Evolutionary conservation across 2,797 vertebrate genomes (phyloP).

Genomic region (Brotula barbata): DNA sequence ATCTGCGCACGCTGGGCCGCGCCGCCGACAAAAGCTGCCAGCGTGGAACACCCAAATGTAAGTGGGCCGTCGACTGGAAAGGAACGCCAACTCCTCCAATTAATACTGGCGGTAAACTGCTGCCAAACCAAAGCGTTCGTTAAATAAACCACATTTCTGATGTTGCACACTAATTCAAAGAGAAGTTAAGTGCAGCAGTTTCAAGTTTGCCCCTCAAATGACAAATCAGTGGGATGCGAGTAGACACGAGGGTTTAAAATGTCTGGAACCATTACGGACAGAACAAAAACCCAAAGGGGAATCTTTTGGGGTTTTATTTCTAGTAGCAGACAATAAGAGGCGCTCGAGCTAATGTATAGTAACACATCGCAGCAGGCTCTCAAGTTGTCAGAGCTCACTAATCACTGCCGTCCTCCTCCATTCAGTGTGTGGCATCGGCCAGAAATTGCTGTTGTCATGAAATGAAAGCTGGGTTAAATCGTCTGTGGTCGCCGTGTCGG

Average conservation of each 20-base stretch:
- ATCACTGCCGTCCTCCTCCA: conserved; percentile 46
- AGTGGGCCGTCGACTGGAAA: conserved; percentile 30
- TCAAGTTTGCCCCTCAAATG: background rate
- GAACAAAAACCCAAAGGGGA: too few species aligned
- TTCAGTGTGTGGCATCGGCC: conserved; percentile 11
- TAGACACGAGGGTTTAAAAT: conserved; percentile 1
- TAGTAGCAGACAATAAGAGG: background rate
- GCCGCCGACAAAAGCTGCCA: conserved; percentile 80
- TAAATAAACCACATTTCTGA: too few species aligned
- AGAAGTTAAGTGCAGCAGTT: conserved; percentile 7
- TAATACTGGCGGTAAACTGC: background rate
- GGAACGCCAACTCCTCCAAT: background rate
- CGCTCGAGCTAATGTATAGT: conserved; percentile 11
- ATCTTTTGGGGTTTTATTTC: conserved; percentile 11
- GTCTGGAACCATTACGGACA: background rate
- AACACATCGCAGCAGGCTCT: conserved; percentile 8
- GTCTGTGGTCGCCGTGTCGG: conserved; percentile 47
- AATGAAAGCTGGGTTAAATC: conserved; percentile 44
- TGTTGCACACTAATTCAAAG: too few species aligned
- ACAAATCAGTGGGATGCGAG: too few species aligned
- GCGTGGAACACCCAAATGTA: conserved; percentile 77
- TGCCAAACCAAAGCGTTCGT: too few species aligned
- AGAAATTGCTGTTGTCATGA: conserved; percentile 50
- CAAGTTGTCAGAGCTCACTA: conserved; percentile 33
- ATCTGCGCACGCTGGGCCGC: conserved; percentile 81